Evolutionary conservation across 2,113 vertebrate genomes (phyloP), one percentile per base, ranked within the genome.

Genomic region (Bubalus kerabau): DNA sequence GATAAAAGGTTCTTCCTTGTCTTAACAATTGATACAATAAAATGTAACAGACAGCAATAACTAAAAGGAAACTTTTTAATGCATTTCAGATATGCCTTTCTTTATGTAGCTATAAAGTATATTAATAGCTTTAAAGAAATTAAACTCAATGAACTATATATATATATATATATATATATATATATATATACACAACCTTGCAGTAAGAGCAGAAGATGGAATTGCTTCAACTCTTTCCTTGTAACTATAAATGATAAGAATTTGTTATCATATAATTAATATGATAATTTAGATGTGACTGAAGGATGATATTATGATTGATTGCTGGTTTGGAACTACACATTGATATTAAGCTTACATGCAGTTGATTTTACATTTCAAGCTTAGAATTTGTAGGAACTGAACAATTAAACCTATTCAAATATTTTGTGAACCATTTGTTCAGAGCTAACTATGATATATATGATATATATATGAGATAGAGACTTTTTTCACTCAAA

Each of bases 21-120:
- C 4, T 92, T 95, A 95, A 43, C 93, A 98, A 91, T 48, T 96
- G 82, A 52, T 97, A 86, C 92, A 95, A 94, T 96, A 98, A 98
- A 97, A 96, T 90, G 30, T 90, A 6, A 91, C 48, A 93, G 91
- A 90, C 59, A 94, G 0, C 57, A 94, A 14, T 91, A 67, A 54
- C 97, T 96, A 81, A 60, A 97, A 97, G 32, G 88, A 97, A 95
- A 96, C 0, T 54, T 94, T 92, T 74, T 94, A 91, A 62, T 80
- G 40, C 7, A 83, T 89, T 98, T 98, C 6, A 87, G 32, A 43
- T 90, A 5, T 15, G 2, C 4, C 56, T 0, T 97, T 62, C 95
- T 93, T 60, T 93, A 1, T 93, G 7, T 76, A 76, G 40, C 67
- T 56, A 90, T 96, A 95, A 98, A 89, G 64, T 56, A 59, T 81